Conservation (phyloP, 2,888 invertebrate species). For the Amiota mariae region DNA sequence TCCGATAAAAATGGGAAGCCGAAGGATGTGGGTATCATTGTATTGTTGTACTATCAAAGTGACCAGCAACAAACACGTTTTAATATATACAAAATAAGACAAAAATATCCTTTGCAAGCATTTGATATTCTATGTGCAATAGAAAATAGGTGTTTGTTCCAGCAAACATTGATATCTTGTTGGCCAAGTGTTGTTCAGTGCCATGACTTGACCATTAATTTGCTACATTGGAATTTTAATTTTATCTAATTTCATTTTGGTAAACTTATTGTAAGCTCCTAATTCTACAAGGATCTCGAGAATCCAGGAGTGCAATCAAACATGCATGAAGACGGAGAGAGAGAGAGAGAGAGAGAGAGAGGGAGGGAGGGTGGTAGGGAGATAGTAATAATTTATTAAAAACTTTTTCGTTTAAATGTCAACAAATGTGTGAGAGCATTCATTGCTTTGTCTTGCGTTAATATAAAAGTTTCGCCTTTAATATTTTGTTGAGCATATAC, state of each 20-base stretch:
- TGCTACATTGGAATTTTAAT: conserved; percentile 59
- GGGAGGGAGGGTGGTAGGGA: too few relatives aligned
- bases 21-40: too few relatives aligned
- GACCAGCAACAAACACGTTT: background rate
- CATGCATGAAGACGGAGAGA: too few relatives aligned
- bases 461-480: background rate
- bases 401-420: conserved; percentile 6
- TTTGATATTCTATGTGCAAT: background rate
- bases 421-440: background rate
- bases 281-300: too few relatives aligned
- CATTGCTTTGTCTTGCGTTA: background rate
- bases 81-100: background rate
- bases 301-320: too few relatives aligned
- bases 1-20: background rate
- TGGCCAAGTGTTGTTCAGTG: conserved; percentile 40
- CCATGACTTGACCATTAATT: background rate
- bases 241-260: conserved; percentile 48
- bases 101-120: background rate
- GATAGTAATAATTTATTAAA: background rate
- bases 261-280: conserved; percentile 51
- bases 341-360: too few relatives aligned
- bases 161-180: conserved; percentile 17
- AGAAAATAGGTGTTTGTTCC: conserved; percentile 8
- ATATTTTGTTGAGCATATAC: background rate
- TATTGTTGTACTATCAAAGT: background rate